Conservation (phyloP, 2,113 vertebrate genomes). For the Erpornis zantholeuca region DNA sequence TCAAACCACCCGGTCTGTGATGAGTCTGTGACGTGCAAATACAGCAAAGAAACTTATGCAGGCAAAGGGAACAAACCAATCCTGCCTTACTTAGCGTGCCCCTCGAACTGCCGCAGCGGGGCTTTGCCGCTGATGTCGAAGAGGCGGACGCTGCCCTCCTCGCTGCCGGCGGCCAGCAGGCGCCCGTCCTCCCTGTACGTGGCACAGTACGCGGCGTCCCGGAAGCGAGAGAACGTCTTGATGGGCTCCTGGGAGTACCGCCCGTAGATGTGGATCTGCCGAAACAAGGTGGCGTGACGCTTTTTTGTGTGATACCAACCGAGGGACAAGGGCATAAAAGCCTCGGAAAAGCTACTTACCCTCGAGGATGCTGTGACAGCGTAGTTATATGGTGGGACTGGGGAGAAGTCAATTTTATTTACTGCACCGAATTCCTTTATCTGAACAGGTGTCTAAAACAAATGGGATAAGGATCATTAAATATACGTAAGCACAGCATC, state of each 20-base stretch:
- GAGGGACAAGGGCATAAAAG: rapidly evolving
- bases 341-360: constrained; percentile 68
- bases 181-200: constrained; percentile 88
- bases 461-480: not conserved
- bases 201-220: constrained; percentile 87
- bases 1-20: rapidly evolving
- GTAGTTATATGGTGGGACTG: constrained; percentile 84
- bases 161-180: constrained; percentile 89
- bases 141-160: constrained; percentile 84
- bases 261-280: constrained; percentile 92
- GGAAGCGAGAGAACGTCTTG: constrained; percentile 90
- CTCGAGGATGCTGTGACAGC: constrained; percentile 94
- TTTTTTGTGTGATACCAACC: rapidly evolving
- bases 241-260: constrained; percentile 90
- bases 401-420: constrained; percentile 89
- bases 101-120: constrained; percentile 86
- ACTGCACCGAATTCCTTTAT: constrained; percentile 96
- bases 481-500: rapidly evolving
- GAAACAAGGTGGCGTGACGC: not conserved
- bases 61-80: rapidly evolving
- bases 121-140: constrained; percentile 87
- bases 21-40: rapidly evolving
- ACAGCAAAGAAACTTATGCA: not conserved
- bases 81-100: constrained; percentile 86
- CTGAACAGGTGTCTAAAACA: constrained; percentile 86